Percentiles rank a stretch among this genome's conserved stretches.
These are phyloP conservation scores for Liasis olivaceus DNA, from an alignment of 2,797 vertebrate species.

Conservation along the genomic window DNA sequence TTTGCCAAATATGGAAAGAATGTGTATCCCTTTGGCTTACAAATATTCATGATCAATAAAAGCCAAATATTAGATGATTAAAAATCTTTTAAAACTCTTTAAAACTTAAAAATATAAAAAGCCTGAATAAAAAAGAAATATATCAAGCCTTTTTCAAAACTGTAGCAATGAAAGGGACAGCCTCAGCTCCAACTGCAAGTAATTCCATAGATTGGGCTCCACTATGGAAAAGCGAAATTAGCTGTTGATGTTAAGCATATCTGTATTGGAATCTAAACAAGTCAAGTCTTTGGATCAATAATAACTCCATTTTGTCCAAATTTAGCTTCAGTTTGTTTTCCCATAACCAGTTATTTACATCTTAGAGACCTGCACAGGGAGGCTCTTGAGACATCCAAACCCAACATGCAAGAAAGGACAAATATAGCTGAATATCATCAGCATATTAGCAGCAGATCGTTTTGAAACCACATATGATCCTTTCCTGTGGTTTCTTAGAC, in stretches of 20 bases:
- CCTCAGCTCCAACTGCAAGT: neutral
- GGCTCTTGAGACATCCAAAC: neutral
- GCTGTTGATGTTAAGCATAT: neutral
- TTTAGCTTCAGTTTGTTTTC: neutral
- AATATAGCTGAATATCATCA: neutral
- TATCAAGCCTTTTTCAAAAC: neutral
- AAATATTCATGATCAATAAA: neutral
- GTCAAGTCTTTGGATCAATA: neutral
- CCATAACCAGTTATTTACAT: neutral
- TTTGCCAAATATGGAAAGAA: neutral
- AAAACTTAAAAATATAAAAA: neutral
- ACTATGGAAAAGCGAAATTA: neutral
- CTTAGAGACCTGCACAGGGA: neutral
- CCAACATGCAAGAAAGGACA: neutral
- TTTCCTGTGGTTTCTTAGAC: neutral
- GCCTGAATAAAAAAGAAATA: neutral
- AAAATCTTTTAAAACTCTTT: neutral
- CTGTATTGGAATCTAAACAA: neutral
- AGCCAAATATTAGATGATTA: neutral
- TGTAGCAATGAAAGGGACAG: neutral
- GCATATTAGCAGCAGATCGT: neutral
- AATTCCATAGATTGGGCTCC: neutral
- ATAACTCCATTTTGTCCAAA: neutral
- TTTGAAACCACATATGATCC: neutral
- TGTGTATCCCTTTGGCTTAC: neutral